Evolutionary conservation across 1,140 invertebrate genomes (phyloP), one percentile per base, ranked within the genome.

Genomic region (Cotesia chilonis): DNA sequence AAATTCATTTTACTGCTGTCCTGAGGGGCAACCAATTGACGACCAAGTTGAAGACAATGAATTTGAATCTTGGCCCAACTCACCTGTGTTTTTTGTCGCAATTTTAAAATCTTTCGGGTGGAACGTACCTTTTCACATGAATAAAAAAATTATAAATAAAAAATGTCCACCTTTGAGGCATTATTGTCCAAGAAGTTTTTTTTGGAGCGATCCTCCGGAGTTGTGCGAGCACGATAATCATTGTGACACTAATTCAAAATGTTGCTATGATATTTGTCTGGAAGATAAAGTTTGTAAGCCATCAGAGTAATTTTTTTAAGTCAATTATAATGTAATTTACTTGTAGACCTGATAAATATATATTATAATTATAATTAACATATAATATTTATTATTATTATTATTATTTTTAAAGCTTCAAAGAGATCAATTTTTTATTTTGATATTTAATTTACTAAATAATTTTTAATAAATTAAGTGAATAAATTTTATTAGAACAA

Each of bases 281-380:
- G 79, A 83, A 20, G 78, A 80, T 52, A 81, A 81, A 61, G 77
- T 73, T 12, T 83, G 81, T 59, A 83, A 83, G 65, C 51, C 70
- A 0, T 57, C 57, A 3, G 79, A 82, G 74, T 78, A 74, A 70
- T 67, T 28, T 20, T 37, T 36, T 28, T 61, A 35, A 28, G 28
- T 68, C 68, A 9, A 28, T 51, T 14, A 36, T 55, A 55, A 5
- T 71, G 37, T 52, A 10, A 9, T 52, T 38, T 37, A 52, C 4
- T 47, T 17, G 9, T 37, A 17, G 10, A 47, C 41, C 10, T 47
- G 4, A 47, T 47, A 47, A 2, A 54, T 20, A 68, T 52, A 35
- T 54, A 28, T 54, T 6, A 37, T 68, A 38, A 17, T 37, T 57
- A 7, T 17, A 0, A 38, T 41, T n/a, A 41, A 38, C 35, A 61